Evolutionary conservation across 1,140 invertebrate species (phyloP).

Genomic region (Tribolium castaneum): DNA sequence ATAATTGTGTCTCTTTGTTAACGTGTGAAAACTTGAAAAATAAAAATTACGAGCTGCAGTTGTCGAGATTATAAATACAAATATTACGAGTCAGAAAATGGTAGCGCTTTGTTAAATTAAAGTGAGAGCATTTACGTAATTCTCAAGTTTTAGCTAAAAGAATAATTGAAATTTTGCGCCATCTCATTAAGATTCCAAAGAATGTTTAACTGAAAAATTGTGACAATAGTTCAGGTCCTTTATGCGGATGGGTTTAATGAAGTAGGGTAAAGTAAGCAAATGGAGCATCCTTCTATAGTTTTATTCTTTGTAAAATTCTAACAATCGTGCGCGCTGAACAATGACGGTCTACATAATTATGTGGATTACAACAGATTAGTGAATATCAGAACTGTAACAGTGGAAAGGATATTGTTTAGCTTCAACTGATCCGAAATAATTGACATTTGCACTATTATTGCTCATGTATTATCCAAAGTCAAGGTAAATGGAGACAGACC

Average conservation of each 20-base stretch:
- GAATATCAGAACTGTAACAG: not conserved
- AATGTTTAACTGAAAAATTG: not conserved
- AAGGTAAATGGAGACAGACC: slow-evolving; percentile 14
- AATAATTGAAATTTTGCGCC: not conserved
- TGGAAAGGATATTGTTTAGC: not conserved
- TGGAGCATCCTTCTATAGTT: not conserved
- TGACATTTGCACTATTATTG: slow-evolving; percentile 15
- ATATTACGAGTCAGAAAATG: not conserved
- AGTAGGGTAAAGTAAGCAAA: not conserved
- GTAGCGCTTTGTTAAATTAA: not conserved
- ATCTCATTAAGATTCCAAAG: not conserved
- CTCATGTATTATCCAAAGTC: slow-evolving; percentile 21
- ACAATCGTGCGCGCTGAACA: not conserved
- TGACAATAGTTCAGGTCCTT: not conserved
- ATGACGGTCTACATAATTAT: not conserved
- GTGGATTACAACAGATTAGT: not conserved
- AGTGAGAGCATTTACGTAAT: not conserved
- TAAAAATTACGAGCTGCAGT: not conserved
- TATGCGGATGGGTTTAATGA: not conserved
- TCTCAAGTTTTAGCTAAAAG: not conserved
- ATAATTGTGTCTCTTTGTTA: too few species aligned
- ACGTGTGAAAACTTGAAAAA: not conserved
- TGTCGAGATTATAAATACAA: not conserved
- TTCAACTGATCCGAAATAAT: slow-evolving; percentile 13
- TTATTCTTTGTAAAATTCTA: not conserved